These are phyloP conservation scores for Esox lucius DNA, from an alignment of 2,797 vertebrate genomes.

Conservation along the genomic window DNA sequence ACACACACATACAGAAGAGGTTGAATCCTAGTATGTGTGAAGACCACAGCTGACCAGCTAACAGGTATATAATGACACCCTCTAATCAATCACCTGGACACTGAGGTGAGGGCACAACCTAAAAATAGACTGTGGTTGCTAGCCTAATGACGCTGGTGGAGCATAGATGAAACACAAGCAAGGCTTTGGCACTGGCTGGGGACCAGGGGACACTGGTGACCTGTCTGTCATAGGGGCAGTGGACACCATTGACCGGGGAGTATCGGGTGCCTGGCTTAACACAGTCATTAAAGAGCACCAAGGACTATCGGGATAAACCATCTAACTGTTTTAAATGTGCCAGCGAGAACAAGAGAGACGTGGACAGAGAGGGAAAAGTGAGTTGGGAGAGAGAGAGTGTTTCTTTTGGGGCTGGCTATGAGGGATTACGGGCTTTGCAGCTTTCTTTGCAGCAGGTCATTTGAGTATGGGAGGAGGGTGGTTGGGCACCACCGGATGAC, in stretches of 20 bases:
- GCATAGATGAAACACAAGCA: background rate
- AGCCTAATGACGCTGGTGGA: slow-evolving; percentile 1
- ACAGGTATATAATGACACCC: slow-evolving; percentile 6
- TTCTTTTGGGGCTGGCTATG: slow-evolving; percentile 5
- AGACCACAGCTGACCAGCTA: slow-evolving; percentile 11
- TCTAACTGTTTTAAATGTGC: slow-evolving; percentile 2
- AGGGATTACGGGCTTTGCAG: slow-evolving; percentile 35
- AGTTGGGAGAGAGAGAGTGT: background rate
- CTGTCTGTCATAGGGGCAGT: background rate
- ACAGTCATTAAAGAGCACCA: slow-evolving; percentile 33
- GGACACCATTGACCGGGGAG: background rate
- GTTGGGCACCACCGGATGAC: background rate
- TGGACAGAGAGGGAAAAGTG: too few relatives aligned
- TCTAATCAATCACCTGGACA: slow-evolving; percentile 5
- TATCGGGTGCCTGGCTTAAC: slow-evolving; percentile 22
- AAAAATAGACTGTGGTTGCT: slow-evolving; percentile 14
- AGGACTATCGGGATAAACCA: slow-evolving; percentile 32
- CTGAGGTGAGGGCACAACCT: slow-evolving; percentile 5
- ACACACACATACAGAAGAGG: background rate
- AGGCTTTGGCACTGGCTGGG: slow-evolving; percentile 11
- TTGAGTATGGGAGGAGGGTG: slow-evolving; percentile 15
- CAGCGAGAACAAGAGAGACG: background rate
- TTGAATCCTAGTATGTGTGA: background rate
- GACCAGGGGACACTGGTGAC: slow-evolving; percentile 21
- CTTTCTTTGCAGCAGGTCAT: slow-evolving; percentile 30